A percentile compares a stretch with the other conserved stretches of the same genome.
phyloP scores from a whole-genome alignment of 2,113 vertebrate species.

The Laticauda laticaudata region DNA sequence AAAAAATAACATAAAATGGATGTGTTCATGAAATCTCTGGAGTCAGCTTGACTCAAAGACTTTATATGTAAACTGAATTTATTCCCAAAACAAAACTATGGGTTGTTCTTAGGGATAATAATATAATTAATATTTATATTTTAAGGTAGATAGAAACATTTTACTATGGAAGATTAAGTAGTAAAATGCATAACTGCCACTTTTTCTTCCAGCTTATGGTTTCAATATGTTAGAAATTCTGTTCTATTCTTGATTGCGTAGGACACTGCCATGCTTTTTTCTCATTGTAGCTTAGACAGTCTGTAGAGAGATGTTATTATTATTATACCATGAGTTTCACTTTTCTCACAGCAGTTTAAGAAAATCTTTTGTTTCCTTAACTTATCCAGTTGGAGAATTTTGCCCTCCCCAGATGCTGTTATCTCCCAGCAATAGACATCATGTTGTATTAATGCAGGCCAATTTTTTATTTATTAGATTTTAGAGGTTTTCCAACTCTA shows the following conservation, averaged over 20 bases:
- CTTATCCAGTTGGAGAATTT: neutral
- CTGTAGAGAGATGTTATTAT: neutral
- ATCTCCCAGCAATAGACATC: neutral
- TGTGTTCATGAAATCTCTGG: neutral
- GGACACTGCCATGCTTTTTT: neutral
- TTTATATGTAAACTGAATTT: neutral
- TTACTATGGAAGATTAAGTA: neutral
- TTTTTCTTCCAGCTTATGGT: neutral
- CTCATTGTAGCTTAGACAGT: neutral
- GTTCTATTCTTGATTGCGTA: neutral
- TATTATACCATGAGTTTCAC: neutral
- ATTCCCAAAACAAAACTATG: neutral
- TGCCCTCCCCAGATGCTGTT: neutral
- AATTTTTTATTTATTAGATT: neutral
- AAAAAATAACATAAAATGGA: neutral
- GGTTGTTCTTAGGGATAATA: neutral
- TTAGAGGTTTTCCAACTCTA: neutral
- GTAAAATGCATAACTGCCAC: neutral
- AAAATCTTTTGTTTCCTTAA: neutral
- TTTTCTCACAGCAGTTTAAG: neutral
- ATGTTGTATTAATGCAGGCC: neutral
- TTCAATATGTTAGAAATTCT: neutral
- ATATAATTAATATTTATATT: neutral
- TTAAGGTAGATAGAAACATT: neutral
- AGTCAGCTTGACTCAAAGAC: neutral